Percentiles rank a stretch among this genome's conserved stretches.
Evolutionary conservation across 2,888 invertebrate species (phyloP).

Genomic region (Scaptomyza tumidula): DNA sequence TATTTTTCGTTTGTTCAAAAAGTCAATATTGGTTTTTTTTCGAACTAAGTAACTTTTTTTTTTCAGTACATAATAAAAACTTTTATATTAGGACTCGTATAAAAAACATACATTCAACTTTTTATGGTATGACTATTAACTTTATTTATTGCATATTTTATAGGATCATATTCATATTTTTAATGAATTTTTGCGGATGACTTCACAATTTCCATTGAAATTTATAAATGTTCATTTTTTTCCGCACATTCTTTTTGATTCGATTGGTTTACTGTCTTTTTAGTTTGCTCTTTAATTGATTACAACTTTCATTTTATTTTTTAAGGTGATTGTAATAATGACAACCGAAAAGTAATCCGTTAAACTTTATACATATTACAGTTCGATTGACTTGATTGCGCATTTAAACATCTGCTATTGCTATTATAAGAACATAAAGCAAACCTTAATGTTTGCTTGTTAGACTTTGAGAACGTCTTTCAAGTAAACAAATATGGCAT

Average conservation of each 20-base stretch:
- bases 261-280: too few species aligned
- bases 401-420: neutral
- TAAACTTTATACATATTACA: too few species aligned
- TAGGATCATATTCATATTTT: neutral
- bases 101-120: too few species aligned
- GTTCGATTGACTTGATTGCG: neutral
- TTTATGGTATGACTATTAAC: neutral
- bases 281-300: neutral
- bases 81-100: too few species aligned
- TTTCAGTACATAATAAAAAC: too few species aligned
- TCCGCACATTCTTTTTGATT: neutral
- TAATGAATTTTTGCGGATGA: neutral
- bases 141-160: neutral
- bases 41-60: too few species aligned
- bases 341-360: too few species aligned
- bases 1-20: too few species aligned
- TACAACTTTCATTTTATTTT: neutral
- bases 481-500: constrained; percentile 2
- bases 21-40: too few species aligned
- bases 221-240: neutral
- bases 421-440: neutral
- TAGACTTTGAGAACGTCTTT: neutral
- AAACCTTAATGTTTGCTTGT: neutral
- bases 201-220: neutral
- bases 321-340: too few species aligned